Percentiles rank a stretch among this genome's conserved stretches.
phyloP scores from a whole-genome alignment of 2,888 invertebrate species.

The Bombyx huttoni region DNA sequence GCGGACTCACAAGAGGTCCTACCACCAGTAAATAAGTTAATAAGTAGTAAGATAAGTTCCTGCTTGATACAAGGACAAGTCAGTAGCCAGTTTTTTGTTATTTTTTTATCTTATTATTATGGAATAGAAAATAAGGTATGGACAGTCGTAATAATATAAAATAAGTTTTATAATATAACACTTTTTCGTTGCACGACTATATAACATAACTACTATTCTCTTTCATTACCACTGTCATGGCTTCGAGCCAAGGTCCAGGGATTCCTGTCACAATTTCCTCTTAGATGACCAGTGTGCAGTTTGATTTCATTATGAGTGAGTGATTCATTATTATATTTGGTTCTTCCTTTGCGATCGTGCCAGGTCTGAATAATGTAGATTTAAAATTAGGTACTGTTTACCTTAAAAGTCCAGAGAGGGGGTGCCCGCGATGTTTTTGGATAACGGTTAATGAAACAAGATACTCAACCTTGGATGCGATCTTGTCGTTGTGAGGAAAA shows the following conservation, averaged over 20 bases:
- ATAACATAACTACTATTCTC: too few relatives aligned
- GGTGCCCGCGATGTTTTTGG: not conserved
- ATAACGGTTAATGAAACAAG: not conserved
- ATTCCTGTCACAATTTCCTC: conserved; percentile 36
- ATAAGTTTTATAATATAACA: not conserved
- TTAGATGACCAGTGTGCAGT: conserved; percentile 25
- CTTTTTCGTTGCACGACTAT: not conserved
- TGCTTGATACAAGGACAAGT: too few relatives aligned
- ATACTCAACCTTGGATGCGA: conserved; percentile 7
- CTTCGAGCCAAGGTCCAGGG: conserved; percentile 36
- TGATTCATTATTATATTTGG: conserved; percentile 20
- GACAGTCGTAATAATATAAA: not conserved
- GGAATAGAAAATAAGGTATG: not conserved
- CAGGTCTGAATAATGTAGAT: conserved; percentile 3
- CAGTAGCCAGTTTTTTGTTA: too few relatives aligned
- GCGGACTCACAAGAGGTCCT: too few relatives aligned
- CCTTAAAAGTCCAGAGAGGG: not conserved
- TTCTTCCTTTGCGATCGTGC: not conserved
- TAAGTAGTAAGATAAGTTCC: too few relatives aligned
- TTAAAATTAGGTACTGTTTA: not conserved
- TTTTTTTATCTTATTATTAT: not conserved
- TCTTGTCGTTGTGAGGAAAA: conserved; percentile 12
- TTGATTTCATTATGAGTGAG: conserved; percentile 15
- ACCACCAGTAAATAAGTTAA: too few relatives aligned
- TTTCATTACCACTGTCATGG: conserved; percentile 22